Conservation (phyloP, 2,797 vertebrate species). For the Alfaro cultratus region DNA sequence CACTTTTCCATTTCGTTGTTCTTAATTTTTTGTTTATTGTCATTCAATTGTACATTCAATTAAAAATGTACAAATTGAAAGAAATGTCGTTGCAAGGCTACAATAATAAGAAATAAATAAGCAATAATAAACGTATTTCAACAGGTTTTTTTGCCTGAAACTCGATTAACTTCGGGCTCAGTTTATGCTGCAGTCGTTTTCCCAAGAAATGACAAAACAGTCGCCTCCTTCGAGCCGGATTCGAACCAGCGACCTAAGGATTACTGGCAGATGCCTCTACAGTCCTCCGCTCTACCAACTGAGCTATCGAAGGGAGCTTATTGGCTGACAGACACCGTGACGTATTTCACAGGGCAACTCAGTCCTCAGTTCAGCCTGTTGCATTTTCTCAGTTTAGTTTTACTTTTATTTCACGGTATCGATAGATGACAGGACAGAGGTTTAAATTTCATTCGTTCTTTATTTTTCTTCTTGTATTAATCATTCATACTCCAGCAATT, state of each 20-base stretch:
- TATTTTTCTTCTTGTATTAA: constrained; percentile 52
- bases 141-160: neutral
- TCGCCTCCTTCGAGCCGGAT: constrained; percentile 46
- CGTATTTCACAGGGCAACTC: too few relatives aligned
- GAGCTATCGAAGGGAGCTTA: constrained; percentile 72
- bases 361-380: accelerated
- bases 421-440: neutral
- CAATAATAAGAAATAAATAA: too few relatives aligned
- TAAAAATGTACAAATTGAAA: too few relatives aligned
- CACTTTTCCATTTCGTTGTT: neutral
- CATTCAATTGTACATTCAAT: too few relatives aligned
- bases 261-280: constrained; percentile 38
- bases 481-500: constrained; percentile 63
- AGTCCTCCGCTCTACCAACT: constrained; percentile 82
- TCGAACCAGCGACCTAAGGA: constrained; percentile 81
- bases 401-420: neutral
- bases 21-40: too few relatives aligned
- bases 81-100: too few relatives aligned
- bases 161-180: accelerated
- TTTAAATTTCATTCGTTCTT: constrained; percentile 41
- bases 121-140: neutral
- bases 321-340: accelerated
- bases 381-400: accelerated
- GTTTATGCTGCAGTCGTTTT: neutral
- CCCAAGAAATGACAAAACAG: neutral